Evolutionary conservation across 2,113 vertebrate genomes (phyloP).

Genomic region (Ageneiosus marmoratus): DNA sequence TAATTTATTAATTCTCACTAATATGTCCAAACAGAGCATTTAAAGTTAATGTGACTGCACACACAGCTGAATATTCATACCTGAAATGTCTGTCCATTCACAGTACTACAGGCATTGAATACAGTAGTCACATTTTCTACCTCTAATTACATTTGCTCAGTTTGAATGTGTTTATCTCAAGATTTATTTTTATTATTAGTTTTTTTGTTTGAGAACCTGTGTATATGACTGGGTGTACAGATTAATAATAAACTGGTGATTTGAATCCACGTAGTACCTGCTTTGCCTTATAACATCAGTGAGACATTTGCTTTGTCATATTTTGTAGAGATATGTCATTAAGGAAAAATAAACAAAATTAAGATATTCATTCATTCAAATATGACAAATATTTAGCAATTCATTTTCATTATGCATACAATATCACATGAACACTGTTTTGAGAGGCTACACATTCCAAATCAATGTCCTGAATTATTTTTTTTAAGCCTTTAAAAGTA

Average conservation of each 20-base stretch:
- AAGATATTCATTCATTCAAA: neutral
- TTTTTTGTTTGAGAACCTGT: neutral
- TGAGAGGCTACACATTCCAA: neutral
- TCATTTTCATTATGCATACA: constrained; percentile 9
- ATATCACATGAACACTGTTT: neutral
- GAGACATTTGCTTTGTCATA: neutral
- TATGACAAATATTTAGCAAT: neutral
- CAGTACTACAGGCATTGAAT: neutral
- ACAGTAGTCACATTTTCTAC: neutral
- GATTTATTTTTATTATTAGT: neutral
- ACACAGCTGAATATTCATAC: constrained; percentile 65
- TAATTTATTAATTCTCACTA: constrained; percentile 32
- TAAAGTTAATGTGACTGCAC: constrained; percentile 49
- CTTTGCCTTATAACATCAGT: neutral
- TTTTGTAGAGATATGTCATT: neutral
- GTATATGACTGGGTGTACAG: neutral
- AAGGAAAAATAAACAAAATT: neutral
- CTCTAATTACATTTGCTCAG: neutral
- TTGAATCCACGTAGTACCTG: neutral
- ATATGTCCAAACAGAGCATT: constrained; percentile 44
- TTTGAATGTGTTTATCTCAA: neutral
- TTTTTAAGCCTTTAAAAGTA: neutral
- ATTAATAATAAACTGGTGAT: neutral
- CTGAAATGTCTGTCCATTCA: neutral
- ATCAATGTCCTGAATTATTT: neutral